A percentile compares a stretch with the other conserved stretches of the same genome.
These are phyloP conservation scores for Leucopternis melanops DNA, from an alignment of 2,113 vertebrate genomes.

Conservation along the genomic window DNA sequence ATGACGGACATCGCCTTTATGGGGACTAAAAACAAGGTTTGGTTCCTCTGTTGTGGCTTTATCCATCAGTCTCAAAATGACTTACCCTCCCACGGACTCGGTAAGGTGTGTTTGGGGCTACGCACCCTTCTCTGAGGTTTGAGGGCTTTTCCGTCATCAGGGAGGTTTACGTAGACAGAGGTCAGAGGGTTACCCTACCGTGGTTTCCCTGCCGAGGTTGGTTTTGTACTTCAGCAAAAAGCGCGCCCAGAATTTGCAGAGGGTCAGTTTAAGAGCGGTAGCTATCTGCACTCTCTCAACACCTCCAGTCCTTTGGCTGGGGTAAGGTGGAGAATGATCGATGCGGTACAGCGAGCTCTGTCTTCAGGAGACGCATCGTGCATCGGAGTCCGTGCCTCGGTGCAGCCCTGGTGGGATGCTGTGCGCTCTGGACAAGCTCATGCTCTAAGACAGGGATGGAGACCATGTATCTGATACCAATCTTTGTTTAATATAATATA, in stretches of 20 bases:
- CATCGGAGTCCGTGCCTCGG: accelerated
- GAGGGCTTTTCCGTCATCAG: background rate
- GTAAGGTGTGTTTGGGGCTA: background rate
- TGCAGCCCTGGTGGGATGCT: background rate
- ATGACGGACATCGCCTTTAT: background rate
- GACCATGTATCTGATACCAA: background rate
- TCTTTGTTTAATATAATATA: background rate
- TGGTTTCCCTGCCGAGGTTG: background rate
- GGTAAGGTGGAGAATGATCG: background rate
- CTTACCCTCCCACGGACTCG: accelerated
- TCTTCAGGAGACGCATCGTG: background rate
- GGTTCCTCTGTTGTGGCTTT: background rate
- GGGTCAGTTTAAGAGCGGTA: background rate
- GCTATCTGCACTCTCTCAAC: accelerated
- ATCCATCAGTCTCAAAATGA: background rate
- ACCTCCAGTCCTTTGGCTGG: background rate
- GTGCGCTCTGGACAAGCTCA: background rate
- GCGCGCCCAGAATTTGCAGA: background rate
- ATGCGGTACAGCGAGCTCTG: background rate
- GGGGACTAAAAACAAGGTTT: background rate
- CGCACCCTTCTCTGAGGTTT: background rate
- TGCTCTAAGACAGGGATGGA: background rate
- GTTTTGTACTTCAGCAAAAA: background rate
- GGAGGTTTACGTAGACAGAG: background rate
- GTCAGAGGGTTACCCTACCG: background rate